A percentile compares a stretch with the other conserved stretches of the same genome.
phyloP scores from a whole-genome alignment of 2,888 invertebrate species.

The Conus canariensis region DNA sequence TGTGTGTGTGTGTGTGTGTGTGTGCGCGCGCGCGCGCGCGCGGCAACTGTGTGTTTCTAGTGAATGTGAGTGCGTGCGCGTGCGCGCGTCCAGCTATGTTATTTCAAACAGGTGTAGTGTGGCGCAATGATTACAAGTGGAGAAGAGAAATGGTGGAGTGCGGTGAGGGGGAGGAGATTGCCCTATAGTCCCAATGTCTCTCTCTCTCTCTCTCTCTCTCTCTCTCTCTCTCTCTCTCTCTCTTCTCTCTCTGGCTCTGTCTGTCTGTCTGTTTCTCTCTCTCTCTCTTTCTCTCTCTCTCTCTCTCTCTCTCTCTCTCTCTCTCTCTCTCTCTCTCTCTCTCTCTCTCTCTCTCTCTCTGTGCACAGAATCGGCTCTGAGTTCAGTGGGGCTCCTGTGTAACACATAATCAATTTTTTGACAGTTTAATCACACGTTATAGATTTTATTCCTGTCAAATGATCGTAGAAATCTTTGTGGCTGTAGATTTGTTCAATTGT shows the following conservation, averaged over 20 bases:
- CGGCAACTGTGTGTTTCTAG: no score
- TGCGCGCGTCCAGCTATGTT: background rate
- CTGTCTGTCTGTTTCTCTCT: background rate
- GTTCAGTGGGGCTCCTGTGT: no score
- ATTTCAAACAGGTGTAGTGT: background rate
- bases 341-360: constrained; percentile 5
- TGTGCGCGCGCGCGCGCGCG: background rate
- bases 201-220: background rate
- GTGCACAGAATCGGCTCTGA: background rate
- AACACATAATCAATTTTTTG: no score
- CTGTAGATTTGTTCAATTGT: no score
- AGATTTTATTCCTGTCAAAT: no score
- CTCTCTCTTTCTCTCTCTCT: background rate
- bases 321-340: background rate
- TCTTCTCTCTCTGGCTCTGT: background rate
- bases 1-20: no score
- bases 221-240: no score
- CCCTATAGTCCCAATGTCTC: background rate
- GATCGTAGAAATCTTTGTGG: no score
- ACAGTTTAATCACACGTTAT: no score
- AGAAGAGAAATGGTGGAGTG: no score
- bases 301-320: background rate
- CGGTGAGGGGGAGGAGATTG: background rate
- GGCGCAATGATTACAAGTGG: background rate
- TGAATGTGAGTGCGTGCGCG: background rate